Evolutionary conservation across 2,888 invertebrate species (phyloP), one percentile per base, ranked within the genome.

Genomic region (Ligdia adustata): DNA sequence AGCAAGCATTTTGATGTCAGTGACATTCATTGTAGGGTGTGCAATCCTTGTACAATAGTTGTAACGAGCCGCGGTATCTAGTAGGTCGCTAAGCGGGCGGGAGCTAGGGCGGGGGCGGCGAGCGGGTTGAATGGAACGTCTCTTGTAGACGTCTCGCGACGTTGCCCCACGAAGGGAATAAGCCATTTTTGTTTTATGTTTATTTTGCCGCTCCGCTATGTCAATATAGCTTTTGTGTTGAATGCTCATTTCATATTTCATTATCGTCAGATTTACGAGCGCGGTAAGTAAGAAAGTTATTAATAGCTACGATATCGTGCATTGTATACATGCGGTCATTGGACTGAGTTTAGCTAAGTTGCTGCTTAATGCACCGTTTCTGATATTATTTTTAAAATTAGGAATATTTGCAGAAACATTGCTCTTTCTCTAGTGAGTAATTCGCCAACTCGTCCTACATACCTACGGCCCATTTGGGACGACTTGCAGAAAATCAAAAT

Each of bases 171-270:
- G 57, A 54, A 46, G 54, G 31, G 52, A 77, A 69, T 71, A 75
- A 79, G 74, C 69, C 75, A 78, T 80, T 82, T 74, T 72, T 75
- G 71, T 71, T 76, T 75, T 78, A 76, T 77, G 74, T 77, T 75
- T 76, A 73, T 75, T 75, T 75, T 70, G 74, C 67, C 57, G 66
- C 55, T 48, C 61, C 70, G 64, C 52, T 62, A 67, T 67, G 67
- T 75, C 71, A 76, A 75, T 75, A 74, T 70, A 62, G 70, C 78
- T 75, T 77, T 82, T 80, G 75, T 73, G 72, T 72, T 53, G 70
- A 75, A 65, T 71, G 72, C 64, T 77, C 73, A 72, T 78, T 76
- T 77, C 70, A 69, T 63, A 66, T 69, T 79, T 79, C 72, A 79
- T 83, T 78, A 82, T 71, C 61, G 69, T 77, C 67, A 75, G 72